Evolutionary conservation across 2,113 vertebrate genomes (phyloP).

Genomic region (Pachycephala philippinensis): DNA sequence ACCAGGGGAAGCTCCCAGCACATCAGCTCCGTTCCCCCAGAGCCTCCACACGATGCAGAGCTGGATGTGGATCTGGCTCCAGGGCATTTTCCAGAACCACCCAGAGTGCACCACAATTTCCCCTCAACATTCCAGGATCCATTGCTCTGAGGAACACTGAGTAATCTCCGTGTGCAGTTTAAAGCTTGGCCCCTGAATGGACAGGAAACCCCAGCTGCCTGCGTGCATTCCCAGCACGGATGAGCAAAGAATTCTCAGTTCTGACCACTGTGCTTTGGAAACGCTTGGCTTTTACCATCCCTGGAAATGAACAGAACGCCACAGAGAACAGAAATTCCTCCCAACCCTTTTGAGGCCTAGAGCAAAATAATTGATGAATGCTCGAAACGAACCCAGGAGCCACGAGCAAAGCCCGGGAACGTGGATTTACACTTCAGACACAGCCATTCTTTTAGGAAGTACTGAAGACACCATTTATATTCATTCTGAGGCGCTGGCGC

Average conservation of each 20-base stretch:
- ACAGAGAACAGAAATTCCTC: neutral
- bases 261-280: neutral
- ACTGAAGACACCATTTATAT: neutral
- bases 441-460: neutral
- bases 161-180: neutral
- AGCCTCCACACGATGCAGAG: neutral
- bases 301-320: neutral
- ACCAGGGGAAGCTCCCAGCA: neutral
- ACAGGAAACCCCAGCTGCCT: neutral
- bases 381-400: neutral
- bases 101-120: neutral
- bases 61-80: neutral
- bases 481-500: neutral
- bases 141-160: rapidly evolving
- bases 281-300: neutral
- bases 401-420: neutral
- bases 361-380: neutral
- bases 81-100: neutral
- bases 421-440: neutral
- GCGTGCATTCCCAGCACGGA: neutral
- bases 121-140: neutral
- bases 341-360: neutral
- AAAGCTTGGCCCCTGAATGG: neutral
- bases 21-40: neutral
- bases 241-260: neutral